Evolutionary conservation across 2,888 invertebrate species (phyloP).

Genomic region (Sceliomorpha sp.): DNA sequence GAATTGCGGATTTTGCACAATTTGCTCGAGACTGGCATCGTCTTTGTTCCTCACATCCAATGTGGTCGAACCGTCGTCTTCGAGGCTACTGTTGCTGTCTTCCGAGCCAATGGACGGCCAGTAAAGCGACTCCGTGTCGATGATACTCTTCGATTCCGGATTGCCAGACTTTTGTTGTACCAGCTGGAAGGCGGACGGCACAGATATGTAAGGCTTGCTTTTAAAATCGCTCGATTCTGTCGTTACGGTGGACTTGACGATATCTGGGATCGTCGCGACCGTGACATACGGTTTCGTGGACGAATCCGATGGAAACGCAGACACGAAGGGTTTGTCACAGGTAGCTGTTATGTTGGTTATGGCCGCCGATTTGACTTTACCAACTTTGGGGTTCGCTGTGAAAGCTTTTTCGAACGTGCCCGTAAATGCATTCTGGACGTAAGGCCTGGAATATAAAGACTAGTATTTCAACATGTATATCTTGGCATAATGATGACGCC

Average conservation of each 20-base stretch:
- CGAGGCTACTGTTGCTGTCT: slow-evolving; percentile 26
- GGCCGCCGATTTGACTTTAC: slow-evolving; percentile 29
- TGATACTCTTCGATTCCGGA: slow-evolving; percentile 9
- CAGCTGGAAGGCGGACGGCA: slow-evolving; percentile 64
- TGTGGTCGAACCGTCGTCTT: slow-evolving; percentile 18
- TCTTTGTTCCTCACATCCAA: slow-evolving; percentile 33
- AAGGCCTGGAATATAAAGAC: slow-evolving; percentile 59
- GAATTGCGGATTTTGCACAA: slow-evolving; percentile 64
- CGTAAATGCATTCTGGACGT: slow-evolving; percentile 69
- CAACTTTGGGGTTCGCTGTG: slow-evolving; percentile 30
- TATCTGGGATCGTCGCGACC: slow-evolving; percentile 65
- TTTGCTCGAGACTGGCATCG: slow-evolving; percentile 55
- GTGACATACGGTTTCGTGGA: slow-evolving; percentile 66
- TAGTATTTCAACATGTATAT: no score
- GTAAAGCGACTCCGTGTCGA: slow-evolving; percentile 36
- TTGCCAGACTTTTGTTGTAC: slow-evolving; percentile 56
- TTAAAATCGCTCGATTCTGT: slow-evolving; percentile 1
- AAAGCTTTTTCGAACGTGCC: slow-evolving; percentile 59
- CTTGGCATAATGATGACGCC: no score
- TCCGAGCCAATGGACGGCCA: slow-evolving; percentile 46
- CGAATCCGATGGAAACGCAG: slow-evolving; percentile 56
- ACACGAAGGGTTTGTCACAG: slow-evolving; percentile 60
- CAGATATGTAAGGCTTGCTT: slow-evolving; percentile 45
- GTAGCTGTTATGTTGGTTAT: slow-evolving; percentile 59
- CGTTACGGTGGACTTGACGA: slow-evolving; percentile 30